Conservation (phyloP, 2,888 invertebrate species). For the Pseudococcus longispinus region DNA sequence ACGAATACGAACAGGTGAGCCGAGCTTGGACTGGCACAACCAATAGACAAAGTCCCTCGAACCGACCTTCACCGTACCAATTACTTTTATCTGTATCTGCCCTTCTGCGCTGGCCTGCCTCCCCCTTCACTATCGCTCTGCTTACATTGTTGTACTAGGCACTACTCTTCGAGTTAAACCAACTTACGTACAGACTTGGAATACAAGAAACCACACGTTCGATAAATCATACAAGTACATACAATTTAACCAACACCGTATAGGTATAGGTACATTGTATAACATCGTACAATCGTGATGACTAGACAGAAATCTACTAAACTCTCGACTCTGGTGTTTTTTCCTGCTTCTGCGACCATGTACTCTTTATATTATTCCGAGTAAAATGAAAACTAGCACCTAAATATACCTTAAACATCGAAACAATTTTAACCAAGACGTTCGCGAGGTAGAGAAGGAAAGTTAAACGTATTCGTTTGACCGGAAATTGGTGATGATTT, state of each 20-base stretch:
- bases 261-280: neutral
- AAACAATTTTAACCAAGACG: neutral
- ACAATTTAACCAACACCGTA: no score
- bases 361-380: neutral
- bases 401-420: neutral
- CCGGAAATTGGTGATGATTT: constrained; percentile 12
- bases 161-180: neutral
- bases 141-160: constrained; percentile 29
- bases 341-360: neutral
- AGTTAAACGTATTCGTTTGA: neutral
- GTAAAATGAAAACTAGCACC: neutral
- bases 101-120: neutral
- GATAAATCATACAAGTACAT: neutral
- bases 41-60: neutral
- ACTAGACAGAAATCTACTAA: neutral
- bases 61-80: constrained; percentile 13
- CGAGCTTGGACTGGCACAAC: neutral
- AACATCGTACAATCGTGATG: neutral
- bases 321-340: neutral
- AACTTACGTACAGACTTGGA: no score
- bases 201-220: neutral
- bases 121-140: neutral
- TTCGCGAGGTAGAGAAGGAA: neutral
- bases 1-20: constrained; percentile 20
- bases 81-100: constrained; percentile 31